Conservation (phyloP, 2,888 invertebrate species). For the Adela reaumurella region DNA sequence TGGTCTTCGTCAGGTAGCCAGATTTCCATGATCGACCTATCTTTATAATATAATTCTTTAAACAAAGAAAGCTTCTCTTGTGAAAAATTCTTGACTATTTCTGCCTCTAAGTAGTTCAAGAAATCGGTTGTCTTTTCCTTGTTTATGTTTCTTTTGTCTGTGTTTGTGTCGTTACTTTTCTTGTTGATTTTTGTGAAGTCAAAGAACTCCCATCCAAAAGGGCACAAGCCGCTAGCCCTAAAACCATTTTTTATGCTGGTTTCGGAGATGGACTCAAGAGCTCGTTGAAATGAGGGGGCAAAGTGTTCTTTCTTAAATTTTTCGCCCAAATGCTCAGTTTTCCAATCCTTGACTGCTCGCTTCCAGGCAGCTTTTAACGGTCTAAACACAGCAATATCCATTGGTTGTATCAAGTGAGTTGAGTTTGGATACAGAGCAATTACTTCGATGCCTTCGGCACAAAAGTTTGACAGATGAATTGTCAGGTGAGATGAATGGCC, state of each 20-base stretch:
- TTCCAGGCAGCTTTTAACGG: constrained; percentile 6
- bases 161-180: too few relatives aligned
- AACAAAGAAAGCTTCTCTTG: too few relatives aligned
- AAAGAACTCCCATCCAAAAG: neutral
- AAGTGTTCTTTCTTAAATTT: neutral
- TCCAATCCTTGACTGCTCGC: constrained; percentile 7
- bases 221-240: neutral
- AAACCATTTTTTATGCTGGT: neutral
- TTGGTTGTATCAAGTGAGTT: constrained; percentile 11
- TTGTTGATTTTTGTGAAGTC: neutral
- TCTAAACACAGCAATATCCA: constrained; percentile 10
- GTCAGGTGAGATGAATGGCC: constrained; percentile 11
- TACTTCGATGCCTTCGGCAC: constrained; percentile 5
- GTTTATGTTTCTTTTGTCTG: too few relatives aligned
- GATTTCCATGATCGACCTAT: too few relatives aligned
- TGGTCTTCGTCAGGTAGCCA: neutral
- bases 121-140: too few relatives aligned
- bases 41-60: too few relatives aligned
- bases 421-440: constrained; percentile 10
- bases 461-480: constrained; percentile 4
- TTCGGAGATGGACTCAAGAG: neutral
- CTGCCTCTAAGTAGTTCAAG: too few relatives aligned
- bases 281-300: neutral
- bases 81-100: too few relatives aligned
- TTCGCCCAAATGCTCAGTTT: constrained; percentile 4